Evolutionary conservation across 2,113 vertebrate species (phyloP).

Genomic region (Murina feae): DNA sequence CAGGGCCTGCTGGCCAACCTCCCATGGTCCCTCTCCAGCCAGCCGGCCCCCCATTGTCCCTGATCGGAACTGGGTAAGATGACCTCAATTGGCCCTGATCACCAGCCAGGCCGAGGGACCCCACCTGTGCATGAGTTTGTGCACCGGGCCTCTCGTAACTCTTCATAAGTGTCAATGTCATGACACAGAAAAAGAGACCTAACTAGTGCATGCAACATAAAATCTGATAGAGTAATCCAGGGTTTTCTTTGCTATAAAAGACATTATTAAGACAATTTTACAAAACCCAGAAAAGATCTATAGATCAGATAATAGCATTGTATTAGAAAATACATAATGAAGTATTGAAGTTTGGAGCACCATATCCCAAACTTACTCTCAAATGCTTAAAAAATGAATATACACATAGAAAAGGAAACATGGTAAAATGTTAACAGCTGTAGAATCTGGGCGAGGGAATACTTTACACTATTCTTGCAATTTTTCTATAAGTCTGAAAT

Average conservation of each 20-base stretch:
- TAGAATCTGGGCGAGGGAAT: neutral
- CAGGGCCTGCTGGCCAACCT: too few species aligned
- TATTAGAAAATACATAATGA: neutral
- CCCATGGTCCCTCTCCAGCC: too few species aligned
- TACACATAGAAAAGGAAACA: neutral
- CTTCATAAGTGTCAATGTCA: neutral
- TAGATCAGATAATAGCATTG: neutral
- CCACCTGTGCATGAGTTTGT: too few species aligned
- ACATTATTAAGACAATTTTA: neutral
- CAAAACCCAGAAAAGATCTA: neutral
- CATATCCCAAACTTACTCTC: neutral
- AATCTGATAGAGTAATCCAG: neutral
- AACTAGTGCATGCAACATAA: neutral
- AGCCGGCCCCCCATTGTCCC: too few species aligned
- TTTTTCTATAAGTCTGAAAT: neutral
- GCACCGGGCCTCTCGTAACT: neutral
- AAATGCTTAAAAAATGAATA: neutral
- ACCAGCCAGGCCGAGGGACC: too few species aligned
- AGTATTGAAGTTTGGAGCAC: neutral
- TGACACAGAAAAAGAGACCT: neutral
- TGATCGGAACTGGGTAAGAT: too few species aligned
- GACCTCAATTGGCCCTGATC: too few species aligned
- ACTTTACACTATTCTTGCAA: neutral
- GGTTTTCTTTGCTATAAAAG: neutral
- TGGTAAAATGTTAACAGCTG: neutral